Percentiles rank a stretch among this genome's conserved stretches.
Conservation (phyloP, 1,140 invertebrate species). For the Aporrectodea caliginosa region DNA sequence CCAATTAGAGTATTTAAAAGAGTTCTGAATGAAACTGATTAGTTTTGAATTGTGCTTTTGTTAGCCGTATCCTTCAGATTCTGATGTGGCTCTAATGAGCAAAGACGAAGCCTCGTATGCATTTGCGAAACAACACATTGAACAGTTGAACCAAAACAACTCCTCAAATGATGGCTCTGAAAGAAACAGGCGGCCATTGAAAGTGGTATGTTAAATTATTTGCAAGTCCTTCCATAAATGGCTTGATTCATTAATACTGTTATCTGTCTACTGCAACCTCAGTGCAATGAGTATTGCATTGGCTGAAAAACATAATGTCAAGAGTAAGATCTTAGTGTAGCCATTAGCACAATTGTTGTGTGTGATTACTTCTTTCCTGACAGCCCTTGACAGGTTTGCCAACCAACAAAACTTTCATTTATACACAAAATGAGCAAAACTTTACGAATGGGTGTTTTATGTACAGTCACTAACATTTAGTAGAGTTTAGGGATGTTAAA, state of each 20-base stretch:
- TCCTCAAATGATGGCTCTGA: background rate
- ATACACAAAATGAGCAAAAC: no score
- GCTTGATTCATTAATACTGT: no score
- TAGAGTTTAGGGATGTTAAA: no score
- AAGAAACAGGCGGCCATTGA: background rate
- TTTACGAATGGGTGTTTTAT: no score
- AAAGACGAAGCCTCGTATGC: background rate
- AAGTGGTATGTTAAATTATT: background rate
- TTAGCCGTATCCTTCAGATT: background rate
- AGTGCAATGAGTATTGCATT: background rate
- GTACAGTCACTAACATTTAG: no score
- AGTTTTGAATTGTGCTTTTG: background rate
- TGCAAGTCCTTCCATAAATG: no score
- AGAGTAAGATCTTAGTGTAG: background rate
- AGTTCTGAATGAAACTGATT: background rate
- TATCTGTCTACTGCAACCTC: background rate
- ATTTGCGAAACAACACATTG: background rate
- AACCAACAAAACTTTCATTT: no score
- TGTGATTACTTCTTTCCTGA: background rate
- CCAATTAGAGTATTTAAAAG: background rate
- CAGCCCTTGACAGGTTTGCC: background rate
- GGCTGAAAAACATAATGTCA: background rate
- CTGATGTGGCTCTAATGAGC: background rate
- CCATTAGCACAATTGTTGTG: background rate
- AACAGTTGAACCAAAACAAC: background rate